Percentiles rank a stretch among this genome's conserved stretches.
These are phyloP conservation scores for Eulemur macaco DNA, from an alignment of 2,113 vertebrate genomes.

Conservation along the genomic window DNA sequence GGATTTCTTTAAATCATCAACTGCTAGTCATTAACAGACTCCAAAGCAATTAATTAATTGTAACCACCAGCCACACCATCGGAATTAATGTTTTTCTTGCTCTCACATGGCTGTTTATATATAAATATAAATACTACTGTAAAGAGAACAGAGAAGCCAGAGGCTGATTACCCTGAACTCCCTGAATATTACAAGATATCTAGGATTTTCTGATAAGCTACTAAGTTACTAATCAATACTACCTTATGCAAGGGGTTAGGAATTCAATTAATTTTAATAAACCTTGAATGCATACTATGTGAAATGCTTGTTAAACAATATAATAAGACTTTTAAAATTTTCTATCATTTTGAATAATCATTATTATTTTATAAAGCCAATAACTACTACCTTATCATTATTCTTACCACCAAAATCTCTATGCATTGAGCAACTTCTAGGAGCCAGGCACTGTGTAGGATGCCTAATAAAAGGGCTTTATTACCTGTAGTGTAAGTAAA, in stretches of 20 bases:
- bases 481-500: neutral
- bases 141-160: neutral
- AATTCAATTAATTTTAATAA: conserved; percentile 44
- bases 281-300: neutral
- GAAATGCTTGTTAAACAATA: neutral
- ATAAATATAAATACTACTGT: neutral
- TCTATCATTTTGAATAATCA: neutral
- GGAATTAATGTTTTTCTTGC: neutral
- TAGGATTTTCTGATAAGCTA: neutral
- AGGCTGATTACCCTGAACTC: neutral
- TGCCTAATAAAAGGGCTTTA: neutral
- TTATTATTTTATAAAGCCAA: neutral
- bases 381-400: neutral
- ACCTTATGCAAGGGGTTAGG: neutral
- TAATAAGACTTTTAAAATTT: neutral
- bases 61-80: neutral
- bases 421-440: neutral
- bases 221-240: neutral
- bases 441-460: neutral
- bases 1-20: conserved; percentile 27
- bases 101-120: neutral
- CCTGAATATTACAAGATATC: neutral
- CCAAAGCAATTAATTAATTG: conserved; percentile 18
- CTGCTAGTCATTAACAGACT: conserved; percentile 9
- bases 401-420: neutral